Conservation (phyloP, 2,888 invertebrate species). For the Epsilonema sp. region DNA sequence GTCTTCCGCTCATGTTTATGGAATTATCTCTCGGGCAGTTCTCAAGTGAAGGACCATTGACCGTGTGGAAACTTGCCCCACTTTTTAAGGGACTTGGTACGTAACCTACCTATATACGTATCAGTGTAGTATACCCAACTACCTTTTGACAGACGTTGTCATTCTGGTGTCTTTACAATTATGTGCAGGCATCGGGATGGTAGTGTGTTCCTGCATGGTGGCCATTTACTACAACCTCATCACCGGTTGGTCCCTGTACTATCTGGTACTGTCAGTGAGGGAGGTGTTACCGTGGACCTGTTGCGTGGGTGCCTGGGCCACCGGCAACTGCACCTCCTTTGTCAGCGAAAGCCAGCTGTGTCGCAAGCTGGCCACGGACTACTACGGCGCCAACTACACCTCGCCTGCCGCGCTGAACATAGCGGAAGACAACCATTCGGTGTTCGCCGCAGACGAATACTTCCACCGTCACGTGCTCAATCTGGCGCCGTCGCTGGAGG, state of each 20-base stretch:
- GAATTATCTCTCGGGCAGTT: constrained; percentile 31
- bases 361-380: neutral
- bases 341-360: neutral
- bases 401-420: neutral
- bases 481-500: constrained; percentile 1
- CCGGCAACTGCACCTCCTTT: constrained; percentile 15
- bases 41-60: constrained; percentile 29
- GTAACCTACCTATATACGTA: neutral
- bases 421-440: constrained; percentile 1
- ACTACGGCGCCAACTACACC: neutral
- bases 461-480: constrained; percentile 9
- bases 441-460: constrained; percentile 10
- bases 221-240: constrained; percentile 38
- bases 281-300: constrained; percentile 33
- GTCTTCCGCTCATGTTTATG: constrained; percentile 30
- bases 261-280: constrained; percentile 33
- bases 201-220: constrained; percentile 33
- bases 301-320: constrained; percentile 34
- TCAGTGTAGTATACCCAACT: neutral
- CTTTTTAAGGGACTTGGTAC: constrained; percentile 20
- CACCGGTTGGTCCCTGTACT: constrained; percentile 36
- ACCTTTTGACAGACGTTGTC: too few species aligned
- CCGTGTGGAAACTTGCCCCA: constrained; percentile 30
- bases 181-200: constrained; percentile 20
- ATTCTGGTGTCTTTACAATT: too few species aligned